A percentile compares a stretch with the other conserved stretches of the same genome.
These are phyloP conservation scores for Ennomos erosarius DNA, from an alignment of 2,888 invertebrate genomes.

Conservation along the genomic window DNA sequence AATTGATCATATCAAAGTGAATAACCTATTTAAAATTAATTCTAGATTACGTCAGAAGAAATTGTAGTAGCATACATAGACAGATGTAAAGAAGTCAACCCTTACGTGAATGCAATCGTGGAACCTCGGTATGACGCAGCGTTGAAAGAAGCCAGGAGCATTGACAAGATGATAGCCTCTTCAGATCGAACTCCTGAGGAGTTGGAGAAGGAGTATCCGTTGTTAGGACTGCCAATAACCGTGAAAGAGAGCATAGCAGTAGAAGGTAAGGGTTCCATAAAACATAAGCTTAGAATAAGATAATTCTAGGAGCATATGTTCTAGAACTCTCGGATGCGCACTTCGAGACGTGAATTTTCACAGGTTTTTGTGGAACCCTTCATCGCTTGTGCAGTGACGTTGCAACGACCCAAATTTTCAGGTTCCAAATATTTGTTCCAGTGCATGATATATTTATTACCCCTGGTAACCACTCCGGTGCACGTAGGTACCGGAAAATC, in stretches of 20 bases:
- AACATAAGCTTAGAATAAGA: too few species aligned
- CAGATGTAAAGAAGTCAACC: conserved; percentile 91
- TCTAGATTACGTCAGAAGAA: conserved; percentile 89
- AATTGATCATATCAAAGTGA: not conserved
- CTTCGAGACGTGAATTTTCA: too few species aligned
- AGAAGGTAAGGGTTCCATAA: conserved; percentile 81
- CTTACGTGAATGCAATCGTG: conserved; percentile 91
- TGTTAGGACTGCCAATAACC: conserved; percentile 94
- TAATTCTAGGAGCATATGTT: too few species aligned
- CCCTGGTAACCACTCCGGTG: too few species aligned
- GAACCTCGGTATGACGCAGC: conserved; percentile 92
- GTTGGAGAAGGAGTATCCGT: conserved; percentile 88
- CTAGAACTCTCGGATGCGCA: too few species aligned
- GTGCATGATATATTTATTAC: too few species aligned
- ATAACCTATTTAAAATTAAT: conserved; percentile 32
- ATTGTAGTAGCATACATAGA: conserved; percentile 90
- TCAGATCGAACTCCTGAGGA: conserved; percentile 84
- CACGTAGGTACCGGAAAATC: too few species aligned
- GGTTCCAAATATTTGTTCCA: too few species aligned
- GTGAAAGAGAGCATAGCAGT: conserved; percentile 93
- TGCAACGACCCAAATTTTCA: too few species aligned
- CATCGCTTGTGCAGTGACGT: too few species aligned
- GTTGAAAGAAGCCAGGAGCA: conserved; percentile 89
- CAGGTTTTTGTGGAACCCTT: too few species aligned
- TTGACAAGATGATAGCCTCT: conserved; percentile 88